These are phyloP conservation scores for Hybognathus amarus DNA, from an alignment of 2,797 vertebrate species.

Conservation along the genomic window DNA sequence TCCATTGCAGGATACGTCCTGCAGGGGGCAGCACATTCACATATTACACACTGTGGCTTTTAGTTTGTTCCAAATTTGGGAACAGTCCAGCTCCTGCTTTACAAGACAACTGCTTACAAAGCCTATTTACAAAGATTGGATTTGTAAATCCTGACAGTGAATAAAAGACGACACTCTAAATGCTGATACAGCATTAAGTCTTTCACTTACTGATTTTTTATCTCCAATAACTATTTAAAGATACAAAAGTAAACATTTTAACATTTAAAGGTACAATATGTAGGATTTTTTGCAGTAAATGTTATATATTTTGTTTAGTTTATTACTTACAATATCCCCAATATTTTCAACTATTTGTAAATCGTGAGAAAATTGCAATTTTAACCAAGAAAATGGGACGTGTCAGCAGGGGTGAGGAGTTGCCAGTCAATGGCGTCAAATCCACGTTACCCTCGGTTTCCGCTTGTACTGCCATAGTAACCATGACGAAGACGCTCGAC, in stretches of 20 bases:
- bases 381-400: too few relatives aligned
- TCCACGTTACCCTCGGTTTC: too few relatives aligned
- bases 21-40: constrained; percentile 44
- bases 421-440: too few relatives aligned
- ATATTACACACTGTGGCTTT: constrained; percentile 1
- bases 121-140: constrained; percentile 28
- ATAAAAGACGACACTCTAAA: not conserved
- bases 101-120: constrained; percentile 34
- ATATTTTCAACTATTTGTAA: too few relatives aligned
- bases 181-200: not conserved
- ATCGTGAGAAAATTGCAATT: too few relatives aligned
- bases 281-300: too few relatives aligned
- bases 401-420: too few relatives aligned
- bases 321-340: too few relatives aligned
- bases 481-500: too few relatives aligned
- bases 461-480: too few relatives aligned
- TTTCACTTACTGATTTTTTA: not conserved
- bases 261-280: not conserved
- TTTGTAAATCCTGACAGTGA: constrained; percentile 11
- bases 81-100: constrained; percentile 8
- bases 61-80: not conserved
- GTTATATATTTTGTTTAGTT: too few relatives aligned
- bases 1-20: constrained; percentile 95
- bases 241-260: not conserved
- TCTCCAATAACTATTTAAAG: not conserved